phyloP scores from a whole-genome alignment of 2,113 vertebrate species.

The Indicator maculatus region DNA sequence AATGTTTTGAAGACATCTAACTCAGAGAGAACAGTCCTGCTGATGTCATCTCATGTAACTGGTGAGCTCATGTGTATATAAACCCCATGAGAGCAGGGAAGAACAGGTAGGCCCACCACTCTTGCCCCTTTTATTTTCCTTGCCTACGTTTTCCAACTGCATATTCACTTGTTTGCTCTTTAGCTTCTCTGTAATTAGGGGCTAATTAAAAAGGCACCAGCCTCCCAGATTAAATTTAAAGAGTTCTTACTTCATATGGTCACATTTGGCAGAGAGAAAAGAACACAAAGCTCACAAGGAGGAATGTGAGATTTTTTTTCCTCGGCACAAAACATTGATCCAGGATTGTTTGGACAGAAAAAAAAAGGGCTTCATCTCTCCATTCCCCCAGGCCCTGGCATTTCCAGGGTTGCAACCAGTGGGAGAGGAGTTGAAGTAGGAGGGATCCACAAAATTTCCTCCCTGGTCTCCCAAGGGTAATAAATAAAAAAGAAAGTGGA shows the following conservation, averaged over 20 bases:
- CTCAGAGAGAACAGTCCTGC: not conserved
- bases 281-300: not conserved
- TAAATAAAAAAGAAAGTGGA: not conserved
- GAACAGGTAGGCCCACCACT: not conserved
- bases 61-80: not conserved
- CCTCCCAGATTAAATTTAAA: not conserved
- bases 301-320: not conserved
- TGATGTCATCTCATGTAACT: not conserved
- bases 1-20: not conserved
- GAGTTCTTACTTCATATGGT: not conserved
- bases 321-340: not conserved
- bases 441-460: not conserved
- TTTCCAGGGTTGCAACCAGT: not conserved
- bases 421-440: not conserved
- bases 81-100: not conserved
- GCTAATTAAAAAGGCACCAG: not conserved
- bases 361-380: not conserved
- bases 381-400: not conserved
- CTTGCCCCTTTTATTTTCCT: not conserved
- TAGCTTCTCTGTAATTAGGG: not conserved
- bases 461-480: not conserved
- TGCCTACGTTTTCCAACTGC: not conserved
- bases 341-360: not conserved
- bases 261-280: not conserved
- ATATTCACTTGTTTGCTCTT: not conserved